These are phyloP conservation scores for Brachionus rotundiformis DNA, from an alignment of 1,140 invertebrate species.

Conservation along the genomic window DNA sequence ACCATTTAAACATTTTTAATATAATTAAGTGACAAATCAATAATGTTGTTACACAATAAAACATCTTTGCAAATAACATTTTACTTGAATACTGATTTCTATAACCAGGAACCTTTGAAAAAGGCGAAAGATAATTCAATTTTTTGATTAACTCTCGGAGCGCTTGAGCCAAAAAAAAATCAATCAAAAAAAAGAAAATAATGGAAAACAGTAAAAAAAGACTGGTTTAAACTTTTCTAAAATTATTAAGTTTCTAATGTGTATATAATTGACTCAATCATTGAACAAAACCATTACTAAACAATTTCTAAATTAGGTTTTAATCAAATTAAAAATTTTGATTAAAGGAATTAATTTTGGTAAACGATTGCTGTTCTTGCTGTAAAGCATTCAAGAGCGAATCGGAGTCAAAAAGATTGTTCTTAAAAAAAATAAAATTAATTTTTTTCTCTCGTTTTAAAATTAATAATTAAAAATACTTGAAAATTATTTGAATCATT, in stretches of 20 bases:
- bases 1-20: neutral
- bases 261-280: neutral
- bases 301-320: neutral
- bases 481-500: neutral
- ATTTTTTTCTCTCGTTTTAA: neutral
- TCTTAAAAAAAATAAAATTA: slow-evolving; percentile 11
- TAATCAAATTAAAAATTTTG: neutral
- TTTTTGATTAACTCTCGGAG: slow-evolving; percentile 1
- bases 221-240: neutral
- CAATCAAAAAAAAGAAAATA: neutral
- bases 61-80: neutral
- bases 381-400: neutral
- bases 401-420: slow-evolving; percentile 23
- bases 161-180: neutral
- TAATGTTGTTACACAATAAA: neutral
- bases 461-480: neutral
- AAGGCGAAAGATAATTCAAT: slow-evolving; percentile 13
- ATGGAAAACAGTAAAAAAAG: neutral
- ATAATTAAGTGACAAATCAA: slow-evolving; percentile 29
- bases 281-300: neutral
- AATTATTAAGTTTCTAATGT: neutral
- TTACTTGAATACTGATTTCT: slow-evolving; percentile 24
- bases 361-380: neutral
- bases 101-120: slow-evolving; percentile 3
- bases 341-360: neutral